phyloP scores from a whole-genome alignment of 2,888 invertebrate genomes.

The Drosophila emarginata region DNA sequence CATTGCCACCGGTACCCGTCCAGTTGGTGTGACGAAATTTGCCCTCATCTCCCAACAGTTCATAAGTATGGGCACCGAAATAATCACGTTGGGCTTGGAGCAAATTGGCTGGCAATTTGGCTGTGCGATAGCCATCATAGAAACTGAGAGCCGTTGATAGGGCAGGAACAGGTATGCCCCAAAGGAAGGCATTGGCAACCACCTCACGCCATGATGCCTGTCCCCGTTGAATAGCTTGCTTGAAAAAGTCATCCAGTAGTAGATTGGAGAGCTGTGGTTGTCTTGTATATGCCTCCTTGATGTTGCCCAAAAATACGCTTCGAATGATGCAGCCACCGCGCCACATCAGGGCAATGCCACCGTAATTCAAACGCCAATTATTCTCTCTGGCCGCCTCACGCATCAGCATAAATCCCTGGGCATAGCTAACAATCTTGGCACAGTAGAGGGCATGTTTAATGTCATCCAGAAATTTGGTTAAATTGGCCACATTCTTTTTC shows the following conservation, averaged over 20 bases:
- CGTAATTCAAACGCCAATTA: conserved; percentile 98
- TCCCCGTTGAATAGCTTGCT: conserved; percentile 89
- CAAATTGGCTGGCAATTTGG: conserved; percentile 95
- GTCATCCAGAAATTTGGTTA: conserved; percentile 90
- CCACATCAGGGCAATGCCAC: conserved; percentile 99
- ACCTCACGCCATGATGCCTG: conserved; percentile 94
- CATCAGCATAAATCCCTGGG: conserved; percentile 98
- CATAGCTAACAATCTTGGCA: conserved; percentile 98
- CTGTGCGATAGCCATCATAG: conserved; percentile 97
- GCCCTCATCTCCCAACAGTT: conserved; percentile 92
- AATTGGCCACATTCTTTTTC: conserved; percentile 86
- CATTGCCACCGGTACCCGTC: conserved; percentile 99
- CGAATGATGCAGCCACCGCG: conserved; percentile 97
- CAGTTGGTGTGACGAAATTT: conserved; percentile 98
- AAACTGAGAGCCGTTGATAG: conserved; percentile 97
- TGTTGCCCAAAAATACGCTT: conserved; percentile 93
- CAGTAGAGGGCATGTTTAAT: conserved; percentile 96
- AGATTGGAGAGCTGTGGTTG: conserved; percentile 93
- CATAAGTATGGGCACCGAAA: conserved; percentile 99
- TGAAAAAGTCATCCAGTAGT: conserved; percentile 96
- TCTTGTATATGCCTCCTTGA: conserved; percentile 95
- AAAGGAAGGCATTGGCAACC: conserved; percentile 87
- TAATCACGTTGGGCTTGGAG: conserved; percentile 99
- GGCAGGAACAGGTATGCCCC: conserved; percentile 97
- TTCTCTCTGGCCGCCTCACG: conserved; percentile 95